These are phyloP conservation scores for Rachycentron canadum DNA, from an alignment of 2,797 vertebrate genomes.

Conservation along the genomic window DNA sequence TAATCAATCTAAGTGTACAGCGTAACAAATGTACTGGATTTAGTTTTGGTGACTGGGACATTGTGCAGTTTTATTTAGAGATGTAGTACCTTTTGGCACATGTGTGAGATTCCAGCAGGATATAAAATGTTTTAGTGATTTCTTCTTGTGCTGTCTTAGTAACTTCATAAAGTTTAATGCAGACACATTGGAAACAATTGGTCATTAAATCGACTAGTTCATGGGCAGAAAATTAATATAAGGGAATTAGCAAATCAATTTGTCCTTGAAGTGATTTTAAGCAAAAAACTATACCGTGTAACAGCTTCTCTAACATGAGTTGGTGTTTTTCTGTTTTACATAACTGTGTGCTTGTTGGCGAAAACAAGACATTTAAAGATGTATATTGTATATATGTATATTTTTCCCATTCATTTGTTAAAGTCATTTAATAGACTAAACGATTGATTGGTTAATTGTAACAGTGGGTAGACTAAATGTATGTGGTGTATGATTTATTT, in stretches of 20 bases:
- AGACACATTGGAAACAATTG: neutral
- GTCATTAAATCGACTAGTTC: neutral
- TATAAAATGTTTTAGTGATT: neutral
- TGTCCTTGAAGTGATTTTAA: neutral
- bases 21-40: neutral
- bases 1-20: neutral
- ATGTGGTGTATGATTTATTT: neutral
- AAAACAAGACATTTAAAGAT: neutral
- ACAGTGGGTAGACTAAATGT: neutral
- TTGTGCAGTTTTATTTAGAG: conserved; percentile 13
- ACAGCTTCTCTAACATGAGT: neutral
- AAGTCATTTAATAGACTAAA: neutral
- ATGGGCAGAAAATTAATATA: neutral
- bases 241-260: neutral
- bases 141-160: neutral
- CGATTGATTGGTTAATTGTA: too few species aligned
- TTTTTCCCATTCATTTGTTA: too few species aligned
- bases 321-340: neutral
- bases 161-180: neutral
- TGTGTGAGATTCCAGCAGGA: neutral
- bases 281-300: too few species aligned
- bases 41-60: neutral
- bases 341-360: neutral
- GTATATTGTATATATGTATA: fast-evolving
- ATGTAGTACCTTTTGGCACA: neutral